phyloP scores from a whole-genome alignment of 1,140 invertebrate species.

The Drosophila albomicans region DNA sequence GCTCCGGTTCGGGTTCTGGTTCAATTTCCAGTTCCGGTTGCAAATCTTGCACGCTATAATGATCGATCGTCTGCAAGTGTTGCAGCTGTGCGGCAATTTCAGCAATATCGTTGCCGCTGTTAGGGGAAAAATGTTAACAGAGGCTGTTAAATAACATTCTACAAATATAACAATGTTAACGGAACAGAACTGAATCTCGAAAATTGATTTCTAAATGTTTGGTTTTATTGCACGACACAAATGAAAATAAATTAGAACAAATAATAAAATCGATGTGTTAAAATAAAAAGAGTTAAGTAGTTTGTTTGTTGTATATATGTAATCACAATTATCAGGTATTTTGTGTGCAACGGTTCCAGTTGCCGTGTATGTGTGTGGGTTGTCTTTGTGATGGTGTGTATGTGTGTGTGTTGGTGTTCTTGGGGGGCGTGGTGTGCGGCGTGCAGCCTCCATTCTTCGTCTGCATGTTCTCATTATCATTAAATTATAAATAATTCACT shows the following conservation, averaged over 20 bases:
- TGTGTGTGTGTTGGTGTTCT: neutral
- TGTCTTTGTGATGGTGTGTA: constrained; percentile 17
- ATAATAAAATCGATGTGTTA: constrained; percentile 52
- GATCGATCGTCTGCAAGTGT: constrained; percentile 37
- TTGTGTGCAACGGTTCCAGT: constrained; percentile 58
- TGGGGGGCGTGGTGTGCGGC: constrained; percentile 47
- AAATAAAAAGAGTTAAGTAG: constrained; percentile 53
- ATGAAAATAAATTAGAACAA: constrained; percentile 62
- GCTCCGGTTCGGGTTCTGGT: constrained; percentile 48
- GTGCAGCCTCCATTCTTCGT: constrained; percentile 48
- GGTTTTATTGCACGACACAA: constrained; percentile 70
- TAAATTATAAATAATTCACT: constrained; percentile 77
- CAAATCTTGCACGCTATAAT: neutral
- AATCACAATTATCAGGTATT: constrained; percentile 79
- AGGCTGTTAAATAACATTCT: constrained; percentile 28
- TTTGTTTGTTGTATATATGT: constrained; percentile 41
- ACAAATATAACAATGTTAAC: neutral
- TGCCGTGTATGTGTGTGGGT: constrained; percentile 30
- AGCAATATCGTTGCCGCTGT: constrained; percentile 59
- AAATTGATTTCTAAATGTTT: constrained; percentile 32
- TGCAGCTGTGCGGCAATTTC: constrained; percentile 62
- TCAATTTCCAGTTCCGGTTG: constrained; percentile 25
- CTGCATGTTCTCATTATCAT: constrained; percentile 31
- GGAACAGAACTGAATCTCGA: neutral
- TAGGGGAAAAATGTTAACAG: constrained; percentile 31